Conservation (phyloP, 2,888 invertebrate genomes). For the Drosophila melanosoma region DNA sequence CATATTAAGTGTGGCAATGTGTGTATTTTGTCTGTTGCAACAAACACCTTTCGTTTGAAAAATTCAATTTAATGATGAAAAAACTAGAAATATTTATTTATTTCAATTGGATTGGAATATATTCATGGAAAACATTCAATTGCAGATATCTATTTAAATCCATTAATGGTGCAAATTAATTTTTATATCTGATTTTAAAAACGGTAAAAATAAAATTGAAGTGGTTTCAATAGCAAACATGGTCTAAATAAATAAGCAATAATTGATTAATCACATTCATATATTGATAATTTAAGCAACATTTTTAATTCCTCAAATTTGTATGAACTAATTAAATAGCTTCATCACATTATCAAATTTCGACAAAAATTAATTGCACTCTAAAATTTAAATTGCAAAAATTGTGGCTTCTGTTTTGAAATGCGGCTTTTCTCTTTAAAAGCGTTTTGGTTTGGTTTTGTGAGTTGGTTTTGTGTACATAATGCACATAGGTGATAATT, state of each 20-base stretch:
- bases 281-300: background rate
- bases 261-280: background rate
- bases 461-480: constrained; percentile 46
- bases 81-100: background rate
- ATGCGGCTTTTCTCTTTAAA: background rate
- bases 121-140: background rate
- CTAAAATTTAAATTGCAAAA: background rate
- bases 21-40: background rate
- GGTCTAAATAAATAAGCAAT: background rate
- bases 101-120: background rate
- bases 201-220: background rate
- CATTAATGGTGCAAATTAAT: background rate
- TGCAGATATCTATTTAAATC: background rate
- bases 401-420: constrained; percentile 7
- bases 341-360: background rate
- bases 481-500: constrained; percentile 75
- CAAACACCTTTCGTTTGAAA: background rate
- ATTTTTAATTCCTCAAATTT: background rate
- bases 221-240: background rate
- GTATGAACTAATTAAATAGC: background rate
- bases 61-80: background rate
- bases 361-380: background rate
- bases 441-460: constrained; percentile 2
- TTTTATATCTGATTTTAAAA: background rate
- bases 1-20: background rate